These are phyloP conservation scores for Pipistrellus kuhlii DNA, from an alignment of 2,797 vertebrate genomes.

Conservation along the genomic window DNA sequence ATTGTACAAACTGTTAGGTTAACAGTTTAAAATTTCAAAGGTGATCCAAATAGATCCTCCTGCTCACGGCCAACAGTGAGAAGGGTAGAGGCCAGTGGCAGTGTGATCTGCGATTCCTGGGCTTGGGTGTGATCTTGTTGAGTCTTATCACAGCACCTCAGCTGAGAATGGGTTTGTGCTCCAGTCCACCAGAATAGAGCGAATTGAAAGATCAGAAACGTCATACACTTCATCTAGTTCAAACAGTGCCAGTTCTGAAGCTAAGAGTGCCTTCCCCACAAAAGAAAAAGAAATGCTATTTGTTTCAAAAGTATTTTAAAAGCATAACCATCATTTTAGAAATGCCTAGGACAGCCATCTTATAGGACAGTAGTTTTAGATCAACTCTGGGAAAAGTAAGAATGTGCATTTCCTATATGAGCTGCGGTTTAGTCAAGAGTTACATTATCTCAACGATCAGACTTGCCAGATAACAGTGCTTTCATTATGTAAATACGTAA, in stretches of 20 bases:
- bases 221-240: neutral
- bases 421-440: neutral
- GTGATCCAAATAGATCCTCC: neutral
- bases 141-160: neutral
- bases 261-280: neutral
- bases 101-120: neutral
- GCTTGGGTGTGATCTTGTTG: rapidly evolving
- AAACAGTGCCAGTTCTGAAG: neutral
- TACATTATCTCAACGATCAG: neutral
- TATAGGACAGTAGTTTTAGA: neutral
- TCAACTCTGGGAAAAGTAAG: neutral
- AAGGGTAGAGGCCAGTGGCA: neutral
- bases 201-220: neutral
- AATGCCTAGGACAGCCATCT: neutral
- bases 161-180: neutral
- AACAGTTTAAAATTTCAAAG: neutral
- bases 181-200: neutral
- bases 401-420: neutral
- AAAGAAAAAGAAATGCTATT: neutral
- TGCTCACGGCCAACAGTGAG: rapidly evolving
- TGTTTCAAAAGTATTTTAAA: neutral
- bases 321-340: neutral
- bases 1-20: neutral
- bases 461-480: neutral
- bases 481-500: neutral